Evolutionary conservation across 2,888 invertebrate species (phyloP), one percentile per base, ranked within the genome.

Genomic region (Encarsia formosa): DNA sequence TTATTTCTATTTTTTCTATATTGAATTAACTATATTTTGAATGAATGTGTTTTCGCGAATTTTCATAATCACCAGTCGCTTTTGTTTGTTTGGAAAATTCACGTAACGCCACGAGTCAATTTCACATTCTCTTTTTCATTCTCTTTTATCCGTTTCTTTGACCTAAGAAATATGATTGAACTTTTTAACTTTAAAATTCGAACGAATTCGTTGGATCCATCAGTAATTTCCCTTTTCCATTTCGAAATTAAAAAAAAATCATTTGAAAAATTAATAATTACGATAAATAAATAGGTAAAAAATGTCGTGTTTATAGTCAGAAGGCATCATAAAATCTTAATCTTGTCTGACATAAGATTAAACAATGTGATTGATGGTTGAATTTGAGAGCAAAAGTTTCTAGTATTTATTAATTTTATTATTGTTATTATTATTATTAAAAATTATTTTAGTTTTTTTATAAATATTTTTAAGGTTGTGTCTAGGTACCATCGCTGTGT

Each of bases 41-140:
- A 18, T 51, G 56, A 57, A 51, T 57, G 53, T 42, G 44, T 50
- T 52, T 49, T 51, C 53, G 56, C 47, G 53, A 42, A 37, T 54
- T 49, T 51, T 26, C 48, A 45, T 45, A 4, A 52, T 54, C 51
- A 54, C 53, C 56, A 57, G 56, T 57, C 56, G 56, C 56, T 57
- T 57, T 23, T 50, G 56, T 57, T 57, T 57, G 56, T 51, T 54
- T 53, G 32, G 51, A 49, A 48, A 51, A 48, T 53, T 48, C 48
- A 54, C 48, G 13, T 41, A 50, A 42, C 29, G 47, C 44, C 40
- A 45, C 35, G 41, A 41, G 47, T 47, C 40, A 46, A 23, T 45
- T 32, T 45, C 47, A 43, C 38, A 44, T 47, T 45, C 39, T 52
- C 38, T 53, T 19, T 48, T 48, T 53, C 56, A 53, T 44, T 50